phyloP scores from a whole-genome alignment of 2,797 vertebrate species.

The Ambastaia sidthimunki region DNA sequence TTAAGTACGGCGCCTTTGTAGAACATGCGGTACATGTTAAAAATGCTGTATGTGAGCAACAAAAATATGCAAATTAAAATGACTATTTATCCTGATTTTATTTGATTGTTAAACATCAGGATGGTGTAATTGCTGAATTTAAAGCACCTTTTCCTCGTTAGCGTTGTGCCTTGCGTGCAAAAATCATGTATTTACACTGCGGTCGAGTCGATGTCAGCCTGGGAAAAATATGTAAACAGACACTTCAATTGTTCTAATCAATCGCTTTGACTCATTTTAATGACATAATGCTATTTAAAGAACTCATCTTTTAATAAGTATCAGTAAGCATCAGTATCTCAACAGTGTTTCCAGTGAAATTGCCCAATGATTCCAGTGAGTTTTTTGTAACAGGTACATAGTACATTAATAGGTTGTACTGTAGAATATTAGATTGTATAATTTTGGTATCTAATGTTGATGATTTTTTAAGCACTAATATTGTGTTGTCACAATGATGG shows the following conservation, averaged over 20 bases:
- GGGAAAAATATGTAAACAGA: slow-evolving; percentile 25
- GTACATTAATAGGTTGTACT: slow-evolving; percentile 28
- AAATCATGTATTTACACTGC: slow-evolving; percentile 15
- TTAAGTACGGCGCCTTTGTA: slow-evolving; percentile 11
- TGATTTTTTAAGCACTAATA: neutral
- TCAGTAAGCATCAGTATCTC: neutral
- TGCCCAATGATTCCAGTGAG: slow-evolving; percentile 17
- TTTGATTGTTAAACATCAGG: slow-evolving; percentile 38
- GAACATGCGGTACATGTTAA: slow-evolving; percentile 21
- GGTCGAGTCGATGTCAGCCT: slow-evolving; percentile 10
- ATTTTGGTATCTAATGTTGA: slow-evolving; percentile 4
- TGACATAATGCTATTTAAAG: neutral
- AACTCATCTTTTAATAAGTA: neutral
- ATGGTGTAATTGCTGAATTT: slow-evolving; percentile 30
- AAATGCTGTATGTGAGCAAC: slow-evolving; percentile 16
- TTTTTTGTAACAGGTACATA: slow-evolving; percentile 12
- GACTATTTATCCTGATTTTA: slow-evolving; percentile 19
- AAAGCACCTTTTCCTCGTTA: slow-evolving; percentile 41
- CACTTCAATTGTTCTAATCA: neutral
- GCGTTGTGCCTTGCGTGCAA: slow-evolving; percentile 51
- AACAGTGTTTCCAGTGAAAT: slow-evolving; percentile 26
- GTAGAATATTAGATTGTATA: neutral
- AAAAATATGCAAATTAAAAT: slow-evolving; percentile 50
- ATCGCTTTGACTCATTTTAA: slow-evolving; percentile 36
- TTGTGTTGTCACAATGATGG: neutral